These are phyloP conservation scores for Acanthococcus lagerstroemiae DNA, from an alignment of 2,888 invertebrate genomes.

Conservation along the genomic window DNA sequence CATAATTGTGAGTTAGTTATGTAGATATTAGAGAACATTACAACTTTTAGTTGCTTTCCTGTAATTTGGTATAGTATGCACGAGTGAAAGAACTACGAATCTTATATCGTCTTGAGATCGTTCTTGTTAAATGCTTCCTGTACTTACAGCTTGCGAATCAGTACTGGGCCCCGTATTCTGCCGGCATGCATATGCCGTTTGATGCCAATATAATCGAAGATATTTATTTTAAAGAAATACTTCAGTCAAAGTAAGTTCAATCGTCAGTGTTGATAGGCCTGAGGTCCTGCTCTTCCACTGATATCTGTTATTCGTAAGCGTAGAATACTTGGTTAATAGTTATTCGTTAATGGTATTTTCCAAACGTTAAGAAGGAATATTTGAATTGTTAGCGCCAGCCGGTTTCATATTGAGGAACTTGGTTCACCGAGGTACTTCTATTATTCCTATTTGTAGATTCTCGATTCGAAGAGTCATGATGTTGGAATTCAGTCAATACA, in stretches of 20 bases:
- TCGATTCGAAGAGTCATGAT: conserved; percentile 85
- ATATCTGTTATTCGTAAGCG: too few relatives aligned
- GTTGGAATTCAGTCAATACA: conserved; percentile 92
- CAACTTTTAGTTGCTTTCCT: background rate
- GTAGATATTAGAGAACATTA: background rate
- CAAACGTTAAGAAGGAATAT: too few relatives aligned
- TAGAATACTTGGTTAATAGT: too few relatives aligned
- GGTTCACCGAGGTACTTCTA: too few relatives aligned
- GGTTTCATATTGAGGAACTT: too few relatives aligned
- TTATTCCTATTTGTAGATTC: conserved; percentile 52
- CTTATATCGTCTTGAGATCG: too few relatives aligned
- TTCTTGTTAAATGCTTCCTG: background rate
- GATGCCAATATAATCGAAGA: conserved; percentile 73
- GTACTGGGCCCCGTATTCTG: conserved; percentile 85
- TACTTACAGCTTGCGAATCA: conserved; percentile 67
- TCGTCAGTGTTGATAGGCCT: too few relatives aligned
- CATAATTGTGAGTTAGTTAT: background rate
- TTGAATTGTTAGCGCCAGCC: too few relatives aligned
- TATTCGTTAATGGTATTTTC: too few relatives aligned
- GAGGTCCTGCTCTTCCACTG: too few relatives aligned
- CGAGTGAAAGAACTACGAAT: too few relatives aligned
- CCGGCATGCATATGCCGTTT: conserved; percentile 59
- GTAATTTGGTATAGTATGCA: background rate
- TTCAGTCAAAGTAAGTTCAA: conserved; percentile 63
- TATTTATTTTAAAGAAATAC: conserved; percentile 78